Evolutionary conservation across 2,113 vertebrate species (phyloP).

Genomic region (Neolamprologus toae): DNA sequence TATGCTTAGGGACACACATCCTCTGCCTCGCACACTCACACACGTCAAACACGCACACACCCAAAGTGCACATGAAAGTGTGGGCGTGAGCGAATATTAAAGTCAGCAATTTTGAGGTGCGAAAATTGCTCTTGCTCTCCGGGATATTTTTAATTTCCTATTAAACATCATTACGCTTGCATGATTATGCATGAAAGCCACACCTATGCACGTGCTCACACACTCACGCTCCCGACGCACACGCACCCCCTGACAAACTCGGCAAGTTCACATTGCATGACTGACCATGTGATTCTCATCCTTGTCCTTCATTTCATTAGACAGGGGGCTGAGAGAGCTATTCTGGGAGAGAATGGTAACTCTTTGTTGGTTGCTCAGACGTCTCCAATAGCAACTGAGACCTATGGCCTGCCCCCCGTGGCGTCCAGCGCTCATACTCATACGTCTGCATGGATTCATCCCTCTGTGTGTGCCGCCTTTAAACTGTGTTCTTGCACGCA

Average conservation of each 20-base stretch:
- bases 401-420: slow-evolving; percentile 23
- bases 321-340: slow-evolving; percentile 30
- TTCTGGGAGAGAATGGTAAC: slow-evolving; percentile 51
- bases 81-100: slow-evolving; percentile 11
- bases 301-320: slow-evolving; percentile 48
- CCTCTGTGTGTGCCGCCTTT: background rate
- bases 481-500: slow-evolving; percentile 11
- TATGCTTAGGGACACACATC: background rate
- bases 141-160: slow-evolving; percentile 47
- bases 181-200: slow-evolving; percentile 1
- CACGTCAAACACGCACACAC: background rate
- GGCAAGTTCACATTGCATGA: slow-evolving; percentile 28
- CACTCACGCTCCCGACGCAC: background rate
- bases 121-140: slow-evolving; percentile 36
- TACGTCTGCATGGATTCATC: background rate
- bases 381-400: slow-evolving; percentile 63
- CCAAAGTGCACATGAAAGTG: background rate
- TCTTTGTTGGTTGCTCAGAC: slow-evolving; percentile 44
- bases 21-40: background rate
- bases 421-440: slow-evolving; percentile 1
- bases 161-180: slow-evolving; percentile 32
- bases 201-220: background rate
- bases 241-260: background rate
- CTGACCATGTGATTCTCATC: slow-evolving; percentile 47
- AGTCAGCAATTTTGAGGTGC: slow-evolving; percentile 46